Conservation (phyloP, 2,113 vertebrate genomes). For the Thomomys bottae region DNA sequence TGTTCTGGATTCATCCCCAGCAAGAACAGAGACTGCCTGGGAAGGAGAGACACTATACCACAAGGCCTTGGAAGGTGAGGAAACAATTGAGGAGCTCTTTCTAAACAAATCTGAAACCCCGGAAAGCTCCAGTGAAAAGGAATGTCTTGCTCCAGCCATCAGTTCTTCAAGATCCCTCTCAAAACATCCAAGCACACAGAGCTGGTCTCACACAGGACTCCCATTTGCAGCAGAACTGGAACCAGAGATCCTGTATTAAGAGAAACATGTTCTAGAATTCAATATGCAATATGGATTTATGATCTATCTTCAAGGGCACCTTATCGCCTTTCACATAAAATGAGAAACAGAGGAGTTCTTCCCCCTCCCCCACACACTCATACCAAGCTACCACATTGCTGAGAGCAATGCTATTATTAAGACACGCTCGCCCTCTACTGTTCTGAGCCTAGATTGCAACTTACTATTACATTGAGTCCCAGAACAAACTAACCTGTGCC, state of each 20-base stretch:
- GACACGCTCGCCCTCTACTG: conserved; percentile 72
- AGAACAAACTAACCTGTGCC: neutral
- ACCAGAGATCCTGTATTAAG: neutral
- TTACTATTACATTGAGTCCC: neutral
- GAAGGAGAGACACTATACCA: neutral
- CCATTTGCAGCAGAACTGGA: neutral
- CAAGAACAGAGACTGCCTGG: neutral
- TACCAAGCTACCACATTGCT: neutral
- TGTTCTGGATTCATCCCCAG: neutral
- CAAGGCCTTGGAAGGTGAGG: neutral
- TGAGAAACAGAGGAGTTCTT: neutral
- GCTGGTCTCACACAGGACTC: neutral
- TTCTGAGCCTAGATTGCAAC: neutral
- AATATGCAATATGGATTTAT: neutral
- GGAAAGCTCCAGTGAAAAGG: neutral
- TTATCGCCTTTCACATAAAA: neutral
- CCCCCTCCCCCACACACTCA: neutral
- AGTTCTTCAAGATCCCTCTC: neutral
- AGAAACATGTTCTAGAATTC: neutral
- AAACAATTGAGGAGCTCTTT: neutral
- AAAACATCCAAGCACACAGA: neutral
- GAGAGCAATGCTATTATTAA: conserved; percentile 49
- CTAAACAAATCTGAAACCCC: neutral
- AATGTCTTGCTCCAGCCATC: neutral
- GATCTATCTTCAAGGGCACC: neutral